Percentiles rank a stretch among this genome's conserved stretches.
Conservation (phyloP, 2,797 vertebrate species). For the Phrynocephalus vlangalii region DNA sequence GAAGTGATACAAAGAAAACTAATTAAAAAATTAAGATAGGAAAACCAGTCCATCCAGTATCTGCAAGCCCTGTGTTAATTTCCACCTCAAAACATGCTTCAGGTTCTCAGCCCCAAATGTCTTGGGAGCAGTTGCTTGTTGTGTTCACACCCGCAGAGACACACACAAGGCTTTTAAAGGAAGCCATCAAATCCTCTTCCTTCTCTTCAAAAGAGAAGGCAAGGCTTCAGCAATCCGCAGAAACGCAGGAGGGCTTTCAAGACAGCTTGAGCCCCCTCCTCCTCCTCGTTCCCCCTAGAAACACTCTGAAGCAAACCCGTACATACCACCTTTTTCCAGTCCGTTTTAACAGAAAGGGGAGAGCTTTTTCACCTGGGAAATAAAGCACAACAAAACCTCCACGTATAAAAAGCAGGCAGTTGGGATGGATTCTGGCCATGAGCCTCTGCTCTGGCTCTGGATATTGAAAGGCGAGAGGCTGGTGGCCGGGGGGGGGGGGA, state of each 20-base stretch:
- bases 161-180: background rate
- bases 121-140: too few relatives aligned
- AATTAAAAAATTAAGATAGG: background rate
- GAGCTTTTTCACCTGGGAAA: slow-evolving; percentile 43
- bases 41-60: background rate
- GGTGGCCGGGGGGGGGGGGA: too few relatives aligned
- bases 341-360: background rate
- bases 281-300: slow-evolving; percentile 13
- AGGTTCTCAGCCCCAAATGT: background rate
- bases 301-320: slow-evolving; percentile 15
- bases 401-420: too few relatives aligned
- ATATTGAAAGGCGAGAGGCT: too few relatives aligned
- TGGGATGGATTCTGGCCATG: too few relatives aligned
- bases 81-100: background rate
- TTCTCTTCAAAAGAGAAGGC: background rate
- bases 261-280: background rate
- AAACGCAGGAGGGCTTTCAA: background rate
- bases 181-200: background rate
- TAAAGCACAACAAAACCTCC: slow-evolving; percentile 31
- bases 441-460: too few relatives aligned
- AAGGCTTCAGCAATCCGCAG: too few relatives aligned
- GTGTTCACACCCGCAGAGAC: background rate
- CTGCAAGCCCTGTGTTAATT: background rate
- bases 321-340: background rate
- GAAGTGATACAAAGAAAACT: background rate